A percentile compares a stretch with the other conserved stretches of the same genome.
Evolutionary conservation across 2,888 invertebrate species (phyloP).

Genomic region (Brenthis ino): DNA sequence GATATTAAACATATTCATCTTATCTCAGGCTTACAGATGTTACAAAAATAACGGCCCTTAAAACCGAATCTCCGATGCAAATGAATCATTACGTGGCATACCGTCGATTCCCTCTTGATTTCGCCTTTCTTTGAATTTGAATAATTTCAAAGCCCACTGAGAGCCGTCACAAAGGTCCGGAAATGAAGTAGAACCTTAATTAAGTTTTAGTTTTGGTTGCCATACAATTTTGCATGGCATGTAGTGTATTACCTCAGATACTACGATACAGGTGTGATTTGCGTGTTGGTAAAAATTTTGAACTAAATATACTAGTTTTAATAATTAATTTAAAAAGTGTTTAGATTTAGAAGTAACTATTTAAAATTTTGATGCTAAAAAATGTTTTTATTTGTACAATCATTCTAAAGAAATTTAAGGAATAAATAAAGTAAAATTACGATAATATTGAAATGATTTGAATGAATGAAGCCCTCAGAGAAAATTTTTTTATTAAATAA

Average conservation of each 20-base stretch:
- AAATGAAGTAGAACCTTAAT: constrained; percentile 46
- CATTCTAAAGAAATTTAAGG: too few species aligned
- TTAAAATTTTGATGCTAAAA: too few species aligned
- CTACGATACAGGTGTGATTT: not conserved
- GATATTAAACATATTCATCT: not conserved
- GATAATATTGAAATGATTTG: too few species aligned
- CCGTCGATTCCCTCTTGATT: constrained; percentile 44
- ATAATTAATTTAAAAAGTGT: not conserved
- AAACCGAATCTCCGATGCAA: constrained; percentile 38
- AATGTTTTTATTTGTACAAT: too few species aligned
- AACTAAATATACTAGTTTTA: not conserved
- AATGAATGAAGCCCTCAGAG: too few species aligned
- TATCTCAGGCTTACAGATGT: constrained; percentile 21
- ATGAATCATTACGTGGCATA: constrained; percentile 42
- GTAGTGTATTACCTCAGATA: constrained; percentile 13
- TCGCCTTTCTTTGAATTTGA: constrained; percentile 46
- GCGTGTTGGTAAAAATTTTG: not conserved
- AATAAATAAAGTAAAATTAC: too few species aligned
- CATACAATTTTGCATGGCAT: constrained; percentile 13
- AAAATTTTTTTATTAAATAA: too few species aligned
- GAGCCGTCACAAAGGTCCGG: constrained; percentile 44
- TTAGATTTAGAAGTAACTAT: too few species aligned
- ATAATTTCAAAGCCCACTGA: constrained; percentile 44
- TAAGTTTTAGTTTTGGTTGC: constrained; percentile 41
- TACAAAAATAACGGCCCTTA: constrained; percentile 24